Conservation (phyloP, 92 coral and sea anemone genomes). For the Paramuricea clavata region DNA sequence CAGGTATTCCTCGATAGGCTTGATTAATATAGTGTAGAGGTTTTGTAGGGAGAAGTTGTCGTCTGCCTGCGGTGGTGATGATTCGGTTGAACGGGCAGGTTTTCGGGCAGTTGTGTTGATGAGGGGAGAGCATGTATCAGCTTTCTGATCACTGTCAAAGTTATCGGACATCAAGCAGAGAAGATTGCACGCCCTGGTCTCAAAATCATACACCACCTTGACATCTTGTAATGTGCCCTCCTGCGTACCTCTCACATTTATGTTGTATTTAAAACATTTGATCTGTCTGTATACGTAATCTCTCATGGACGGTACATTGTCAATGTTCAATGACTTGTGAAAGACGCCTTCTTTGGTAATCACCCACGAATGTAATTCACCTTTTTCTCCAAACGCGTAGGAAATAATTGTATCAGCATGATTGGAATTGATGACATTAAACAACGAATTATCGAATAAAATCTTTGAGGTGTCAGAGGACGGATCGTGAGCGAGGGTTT, state of each 20-base stretch:
- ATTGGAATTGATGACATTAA: background rate
- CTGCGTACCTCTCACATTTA: background rate
- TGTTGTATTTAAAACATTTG: background rate
- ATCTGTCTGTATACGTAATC: background rate
- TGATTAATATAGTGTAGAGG: background rate
- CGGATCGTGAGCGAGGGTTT: background rate
- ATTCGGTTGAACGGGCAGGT: background rate
- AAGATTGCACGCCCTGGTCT: background rate
- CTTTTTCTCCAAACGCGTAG: background rate
- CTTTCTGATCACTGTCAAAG: background rate
- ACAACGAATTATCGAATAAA: background rate
- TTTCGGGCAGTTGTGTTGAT: background rate
- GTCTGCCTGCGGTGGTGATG: background rate
- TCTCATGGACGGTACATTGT: background rate
- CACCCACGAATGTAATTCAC: background rate
- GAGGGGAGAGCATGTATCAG: background rate
- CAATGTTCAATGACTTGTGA: background rate
- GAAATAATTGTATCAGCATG: background rate
- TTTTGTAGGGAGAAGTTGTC: background rate
- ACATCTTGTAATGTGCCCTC: background rate
- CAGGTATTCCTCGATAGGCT: constrained; percentile 12
- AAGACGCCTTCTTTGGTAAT: background rate
- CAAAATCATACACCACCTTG: background rate
- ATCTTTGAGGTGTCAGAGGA: background rate
- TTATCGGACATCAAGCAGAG: background rate